Percentiles rank a stretch among this genome's conserved stretches.
These are phyloP conservation scores for Agriotes lineatus DNA, from an alignment of 2,888 invertebrate species.

Conservation along the genomic window DNA sequence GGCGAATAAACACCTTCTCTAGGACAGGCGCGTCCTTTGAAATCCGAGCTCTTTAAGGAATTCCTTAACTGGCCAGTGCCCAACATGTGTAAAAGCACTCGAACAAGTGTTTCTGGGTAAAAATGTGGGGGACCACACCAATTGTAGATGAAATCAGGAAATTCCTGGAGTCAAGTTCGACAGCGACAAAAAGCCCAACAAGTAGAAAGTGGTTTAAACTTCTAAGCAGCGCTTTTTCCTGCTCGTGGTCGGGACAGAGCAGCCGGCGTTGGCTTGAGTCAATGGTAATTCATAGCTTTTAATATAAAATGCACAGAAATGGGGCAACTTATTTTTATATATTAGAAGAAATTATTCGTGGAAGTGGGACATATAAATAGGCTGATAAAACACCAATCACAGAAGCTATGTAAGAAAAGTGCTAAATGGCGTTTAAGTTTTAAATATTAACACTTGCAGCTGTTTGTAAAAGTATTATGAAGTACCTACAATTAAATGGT, in stretches of 20 bases:
- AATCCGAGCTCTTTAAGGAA: constrained; percentile 20
- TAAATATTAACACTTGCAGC: too few relatives aligned
- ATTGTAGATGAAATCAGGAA: constrained; percentile 35
- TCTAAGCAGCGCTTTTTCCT: constrained; percentile 8
- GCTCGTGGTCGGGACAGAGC: too few relatives aligned
- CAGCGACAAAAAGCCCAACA: constrained; percentile 29
- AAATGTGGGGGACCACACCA: constrained; percentile 32
- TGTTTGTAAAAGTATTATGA: too few relatives aligned
- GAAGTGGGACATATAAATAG: too few relatives aligned
- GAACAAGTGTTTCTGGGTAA: constrained; percentile 33
- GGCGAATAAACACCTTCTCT: not conserved
- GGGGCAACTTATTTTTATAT: too few relatives aligned
- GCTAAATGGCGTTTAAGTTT: too few relatives aligned
- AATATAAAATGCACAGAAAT: too few relatives aligned
- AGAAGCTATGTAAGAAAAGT: too few relatives aligned
- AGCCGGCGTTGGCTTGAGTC: constrained; percentile 18
- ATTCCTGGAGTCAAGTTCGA: constrained; percentile 31
- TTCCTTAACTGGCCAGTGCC: constrained; percentile 20
- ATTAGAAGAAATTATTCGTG: too few relatives aligned
- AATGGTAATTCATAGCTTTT: constrained; percentile 35
- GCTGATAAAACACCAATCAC: too few relatives aligned
- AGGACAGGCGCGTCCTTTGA: constrained; percentile 8
- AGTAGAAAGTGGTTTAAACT: constrained; percentile 32
- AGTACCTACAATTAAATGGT: too few relatives aligned
- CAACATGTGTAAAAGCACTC: constrained; percentile 24